phyloP scores from a whole-genome alignment of 2,888 invertebrate species.

The Miltochrista miniata region DNA sequence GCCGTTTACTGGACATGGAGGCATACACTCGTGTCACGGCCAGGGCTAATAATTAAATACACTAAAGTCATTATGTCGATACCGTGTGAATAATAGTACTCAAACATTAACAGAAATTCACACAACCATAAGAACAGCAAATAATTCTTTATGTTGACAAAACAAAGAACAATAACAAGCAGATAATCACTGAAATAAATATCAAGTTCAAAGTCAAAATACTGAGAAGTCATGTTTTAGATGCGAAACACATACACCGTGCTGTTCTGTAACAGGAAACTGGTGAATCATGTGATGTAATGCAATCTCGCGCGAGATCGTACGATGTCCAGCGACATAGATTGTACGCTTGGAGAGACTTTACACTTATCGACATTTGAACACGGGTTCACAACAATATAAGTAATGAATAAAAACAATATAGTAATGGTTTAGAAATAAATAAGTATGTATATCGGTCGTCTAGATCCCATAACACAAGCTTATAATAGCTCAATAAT shows the following conservation, averaged over 20 bases:
- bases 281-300: conserved; percentile 37
- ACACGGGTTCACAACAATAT: too few species aligned
- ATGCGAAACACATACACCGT: conserved; percentile 9
- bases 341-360: not conserved
- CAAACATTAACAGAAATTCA: not conserved
- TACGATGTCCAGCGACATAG: conserved; percentile 18
- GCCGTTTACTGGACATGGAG: too few species aligned
- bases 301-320: conserved; percentile 46
- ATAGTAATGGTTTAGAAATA: too few species aligned
- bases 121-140: not conserved
- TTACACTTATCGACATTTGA: not conserved
- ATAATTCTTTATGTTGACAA: too few species aligned
- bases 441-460: too few species aligned
- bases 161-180: not conserved
- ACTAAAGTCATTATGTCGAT: too few species aligned
- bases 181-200: not conserved
- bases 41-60: too few species aligned
- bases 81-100: not conserved
- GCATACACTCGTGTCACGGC: too few species aligned
- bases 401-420: too few species aligned
- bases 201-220: conserved; percentile 26
- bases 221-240: not conserved
- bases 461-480: too few species aligned
- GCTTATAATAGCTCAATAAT: too few species aligned
- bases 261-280: conserved; percentile 35